Evolutionary conservation across 1,140 invertebrate genomes (phyloP), one percentile per base, ranked within the genome.

Genomic region (Aradophagus sp.): DNA sequence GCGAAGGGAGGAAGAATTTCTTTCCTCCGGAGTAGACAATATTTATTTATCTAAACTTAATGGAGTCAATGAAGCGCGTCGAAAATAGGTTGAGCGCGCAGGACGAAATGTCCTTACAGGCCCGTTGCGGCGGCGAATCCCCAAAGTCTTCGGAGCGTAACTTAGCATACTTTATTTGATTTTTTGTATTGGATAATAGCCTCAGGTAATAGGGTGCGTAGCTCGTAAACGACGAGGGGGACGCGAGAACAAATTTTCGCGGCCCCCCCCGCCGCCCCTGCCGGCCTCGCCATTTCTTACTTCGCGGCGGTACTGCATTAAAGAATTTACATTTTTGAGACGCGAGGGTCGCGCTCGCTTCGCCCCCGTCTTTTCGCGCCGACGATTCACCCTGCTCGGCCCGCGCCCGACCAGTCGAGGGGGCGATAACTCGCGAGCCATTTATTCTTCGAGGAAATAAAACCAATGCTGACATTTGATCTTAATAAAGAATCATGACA

Each of bases 271-370:
- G 14, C 42, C 52, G 35, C n/a, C 59, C 20, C 31, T 4, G 20
- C 20, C 20, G 20, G 20, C 8, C 4, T 23, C 5, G 1, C 6
- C 13, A 41, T 45, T 65, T 63, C 50, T 66, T 42, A 42, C 58
- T 61, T 56, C 66, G 19, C 31, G 31, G 19, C 62, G 56, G 69
- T 74, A 74, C 77, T 82, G 81, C 82, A 86, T 86, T 84, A 86
- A 84, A 81, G 80, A 85, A 86, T 86, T 86, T 85, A 86, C 84
- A 86, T 86, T 86, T 86, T 86, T 85, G 84, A 86, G 84, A 83
- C 81, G 83, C 76, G 62, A 82, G 81, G 82, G 79, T 79, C 62
- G 77, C 62, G 77, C 63, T 53, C 55, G 66, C 53, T 48, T 48
- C 53, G 52, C 36, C 59, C 62, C 55, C 27, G 59, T 56, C 67